These are phyloP conservation scores for Sprattus sprattus DNA, from an alignment of 2,113 vertebrate species.

Conservation along the genomic window DNA sequence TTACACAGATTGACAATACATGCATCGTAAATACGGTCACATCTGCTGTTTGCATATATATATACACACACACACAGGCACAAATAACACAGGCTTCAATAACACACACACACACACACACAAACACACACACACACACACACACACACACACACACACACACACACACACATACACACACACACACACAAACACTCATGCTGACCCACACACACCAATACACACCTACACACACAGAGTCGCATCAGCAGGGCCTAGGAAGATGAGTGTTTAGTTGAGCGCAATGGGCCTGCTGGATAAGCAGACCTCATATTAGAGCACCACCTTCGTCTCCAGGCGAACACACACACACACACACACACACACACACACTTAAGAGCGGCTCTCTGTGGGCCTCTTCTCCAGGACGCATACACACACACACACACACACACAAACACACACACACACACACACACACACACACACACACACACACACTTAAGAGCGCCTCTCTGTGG, in stretches of 20 bases:
- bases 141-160: neutral
- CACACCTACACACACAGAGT: neutral
- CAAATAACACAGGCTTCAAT: neutral
- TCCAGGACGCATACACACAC: too few relatives aligned
- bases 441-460: too few relatives aligned
- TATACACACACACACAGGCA: too few relatives aligned
- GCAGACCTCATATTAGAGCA: constrained; percentile 43
- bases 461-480: too few relatives aligned
- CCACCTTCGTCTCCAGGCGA: too few relatives aligned
- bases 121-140: neutral
- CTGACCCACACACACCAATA: neutral
- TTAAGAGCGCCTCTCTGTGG: constrained; percentile 35
- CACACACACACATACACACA: neutral
- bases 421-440: too few relatives aligned
- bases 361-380: too few relatives aligned
- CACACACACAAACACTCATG: neutral
- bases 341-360: too few relatives aligned
- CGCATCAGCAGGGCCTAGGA: too few relatives aligned
- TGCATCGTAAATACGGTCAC: neutral
- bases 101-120: neutral
- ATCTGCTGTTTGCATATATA: neutral
- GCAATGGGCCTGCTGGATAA: constrained; percentile 12
- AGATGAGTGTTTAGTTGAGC: too few relatives aligned
- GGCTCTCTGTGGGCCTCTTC: too few relatives aligned
- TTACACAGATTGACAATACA: constrained; percentile 29